phyloP scores from a whole-genome alignment of 1,140 invertebrate genomes.

The Pogonognathellus flavescens region DNA sequence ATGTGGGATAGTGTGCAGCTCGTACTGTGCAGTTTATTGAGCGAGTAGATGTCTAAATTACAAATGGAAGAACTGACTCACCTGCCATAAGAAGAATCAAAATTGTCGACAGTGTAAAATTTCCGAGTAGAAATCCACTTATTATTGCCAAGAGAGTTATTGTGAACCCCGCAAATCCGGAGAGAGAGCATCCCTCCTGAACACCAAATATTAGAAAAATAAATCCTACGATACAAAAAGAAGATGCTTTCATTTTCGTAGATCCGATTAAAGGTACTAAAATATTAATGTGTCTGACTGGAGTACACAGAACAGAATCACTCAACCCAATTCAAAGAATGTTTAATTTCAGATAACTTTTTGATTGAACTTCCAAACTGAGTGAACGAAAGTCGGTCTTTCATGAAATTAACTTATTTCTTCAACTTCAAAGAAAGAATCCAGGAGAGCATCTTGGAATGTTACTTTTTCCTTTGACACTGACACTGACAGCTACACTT shows the following conservation, averaged over 20 bases:
- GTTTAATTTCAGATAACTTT: too few relatives aligned
- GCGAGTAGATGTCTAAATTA: too few relatives aligned
- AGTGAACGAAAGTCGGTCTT: too few relatives aligned
- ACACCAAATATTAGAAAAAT: slow-evolving; percentile 19
- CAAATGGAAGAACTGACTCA: not conserved
- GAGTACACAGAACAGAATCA: not conserved
- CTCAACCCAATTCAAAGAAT: not conserved
- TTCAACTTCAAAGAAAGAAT: too few relatives aligned
- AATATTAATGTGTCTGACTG: too few relatives aligned
- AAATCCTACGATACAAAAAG: not conserved
- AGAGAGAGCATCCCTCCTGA: slow-evolving; percentile 25
- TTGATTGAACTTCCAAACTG: too few relatives aligned
- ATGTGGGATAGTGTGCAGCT: too few relatives aligned
- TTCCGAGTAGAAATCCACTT: slow-evolving; percentile 24
- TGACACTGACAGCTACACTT: too few relatives aligned
- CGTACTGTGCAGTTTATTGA: too few relatives aligned
- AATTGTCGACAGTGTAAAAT: not conserved
- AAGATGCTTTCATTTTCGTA: slow-evolving; percentile 8
- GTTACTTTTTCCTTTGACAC: too few relatives aligned
- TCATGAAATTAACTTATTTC: too few relatives aligned
- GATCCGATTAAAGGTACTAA: not conserved
- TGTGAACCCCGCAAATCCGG: not conserved
- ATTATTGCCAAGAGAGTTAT: not conserved
- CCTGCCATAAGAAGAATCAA: slow-evolving; percentile 30
- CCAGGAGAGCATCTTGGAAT: too few relatives aligned